Percentiles rank a stretch among this genome's conserved stretches.
These are phyloP conservation scores for Drosophila teissieri DNA, from an alignment of 1,140 invertebrate genomes.

Conservation along the genomic window DNA sequence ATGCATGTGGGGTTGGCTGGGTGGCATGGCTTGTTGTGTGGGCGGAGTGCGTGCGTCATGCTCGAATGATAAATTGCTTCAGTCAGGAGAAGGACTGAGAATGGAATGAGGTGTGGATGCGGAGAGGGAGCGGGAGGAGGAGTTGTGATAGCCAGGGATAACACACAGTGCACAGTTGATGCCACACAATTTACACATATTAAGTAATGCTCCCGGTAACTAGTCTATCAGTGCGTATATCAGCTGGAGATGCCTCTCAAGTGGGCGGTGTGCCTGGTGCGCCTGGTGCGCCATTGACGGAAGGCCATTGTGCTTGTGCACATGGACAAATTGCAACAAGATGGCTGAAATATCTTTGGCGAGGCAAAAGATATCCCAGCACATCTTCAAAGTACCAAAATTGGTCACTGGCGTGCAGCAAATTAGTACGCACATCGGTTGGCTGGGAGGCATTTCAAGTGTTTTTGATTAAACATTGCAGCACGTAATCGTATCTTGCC, in stretches of 20 bases:
- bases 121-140: background rate
- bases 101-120: background rate
- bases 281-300: slow-evolving; percentile 1
- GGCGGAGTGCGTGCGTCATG: slow-evolving; percentile 72
- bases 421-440: slow-evolving; percentile 4
- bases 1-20: slow-evolving; percentile 19
- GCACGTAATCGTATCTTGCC: background rate
- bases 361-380: slow-evolving; percentile 37
- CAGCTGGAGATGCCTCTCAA: slow-evolving; percentile 28
- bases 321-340: slow-evolving; percentile 70
- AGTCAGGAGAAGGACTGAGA: slow-evolving; percentile 10
- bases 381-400: slow-evolving; percentile 10
- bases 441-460: slow-evolving; percentile 1
- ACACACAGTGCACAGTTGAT: slow-evolving; percentile 80
- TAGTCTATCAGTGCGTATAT: slow-evolving; percentile 56
- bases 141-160: slow-evolving; percentile 69
- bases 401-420: background rate
- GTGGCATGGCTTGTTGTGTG: slow-evolving; percentile 6
- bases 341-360: slow-evolving; percentile 57
- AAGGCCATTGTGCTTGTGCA: slow-evolving; percentile 36
- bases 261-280: slow-evolving; percentile 2
- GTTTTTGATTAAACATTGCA: slow-evolving; percentile 30
- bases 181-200: slow-evolving; percentile 82
- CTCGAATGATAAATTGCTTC: slow-evolving; percentile 80
- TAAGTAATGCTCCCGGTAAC: slow-evolving; percentile 79